phyloP scores from a whole-genome alignment of 1,140 invertebrate genomes.

The Drosophila bifasciata region DNA sequence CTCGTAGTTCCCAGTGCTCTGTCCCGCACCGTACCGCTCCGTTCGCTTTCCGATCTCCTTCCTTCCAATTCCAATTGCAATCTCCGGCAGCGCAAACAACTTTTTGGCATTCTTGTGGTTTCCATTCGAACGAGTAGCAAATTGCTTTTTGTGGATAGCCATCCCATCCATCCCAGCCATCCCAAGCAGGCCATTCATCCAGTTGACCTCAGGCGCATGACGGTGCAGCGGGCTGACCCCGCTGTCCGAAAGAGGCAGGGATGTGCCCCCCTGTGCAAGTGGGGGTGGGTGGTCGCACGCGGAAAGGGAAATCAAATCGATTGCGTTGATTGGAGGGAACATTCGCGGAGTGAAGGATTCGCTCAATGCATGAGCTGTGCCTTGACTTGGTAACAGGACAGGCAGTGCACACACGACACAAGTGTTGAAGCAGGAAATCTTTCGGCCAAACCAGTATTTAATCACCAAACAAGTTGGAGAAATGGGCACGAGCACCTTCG shows the following conservation, averaged over 20 bases:
- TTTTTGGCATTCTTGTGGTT: conserved; percentile 66
- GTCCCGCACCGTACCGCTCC: not conserved
- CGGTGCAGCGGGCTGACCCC: conserved; percentile 29
- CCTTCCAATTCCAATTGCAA: conserved; percentile 47
- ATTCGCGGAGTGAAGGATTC: no score
- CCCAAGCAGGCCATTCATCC: conserved; percentile 14
- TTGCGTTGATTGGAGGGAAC: no score
- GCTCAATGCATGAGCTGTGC: no score
- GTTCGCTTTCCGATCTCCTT: conserved; percentile 7
- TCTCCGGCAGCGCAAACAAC: conserved; percentile 23
- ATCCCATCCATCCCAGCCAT: conserved; percentile 12
- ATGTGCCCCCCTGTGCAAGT: no score
- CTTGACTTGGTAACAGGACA: no score
- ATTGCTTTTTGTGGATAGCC: conserved; percentile 60
- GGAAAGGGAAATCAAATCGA: conserved; percentile 10
- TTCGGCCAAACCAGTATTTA: no score
- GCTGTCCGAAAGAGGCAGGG: conserved; percentile 14
- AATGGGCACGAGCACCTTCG: no score
- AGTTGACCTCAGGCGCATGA: conserved; percentile 34
- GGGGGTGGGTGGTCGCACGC: conserved; percentile 23
- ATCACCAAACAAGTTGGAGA: no score
- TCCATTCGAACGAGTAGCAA: conserved; percentile 53
- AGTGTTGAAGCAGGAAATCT: no score
- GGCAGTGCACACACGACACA: no score
- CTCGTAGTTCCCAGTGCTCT: conserved; percentile 11